These are phyloP conservation scores for Leucophenga maculata DNA, from an alignment of 2,888 invertebrate species.

Conservation along the genomic window DNA sequence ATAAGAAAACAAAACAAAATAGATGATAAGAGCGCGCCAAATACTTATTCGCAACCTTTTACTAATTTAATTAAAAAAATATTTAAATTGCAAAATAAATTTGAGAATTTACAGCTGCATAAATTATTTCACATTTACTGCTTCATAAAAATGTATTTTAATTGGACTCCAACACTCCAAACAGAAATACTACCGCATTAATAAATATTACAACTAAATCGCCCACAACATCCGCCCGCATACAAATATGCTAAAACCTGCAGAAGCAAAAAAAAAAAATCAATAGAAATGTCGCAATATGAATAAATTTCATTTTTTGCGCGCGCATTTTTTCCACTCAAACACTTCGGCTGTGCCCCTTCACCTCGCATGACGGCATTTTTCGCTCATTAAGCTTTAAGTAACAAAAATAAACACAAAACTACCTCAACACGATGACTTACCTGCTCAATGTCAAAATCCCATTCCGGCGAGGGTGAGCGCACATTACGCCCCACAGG, in stretches of 20 bases:
- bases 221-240: neutral
- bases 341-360: neutral
- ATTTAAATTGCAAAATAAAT: neutral
- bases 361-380: conserved; percentile 32
- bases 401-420: conserved; percentile 5
- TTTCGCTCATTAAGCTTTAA: neutral
- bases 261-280: conserved; percentile 39
- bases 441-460: conserved; percentile 72
- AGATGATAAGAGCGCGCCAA: neutral
- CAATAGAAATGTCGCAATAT: conserved; percentile 60
- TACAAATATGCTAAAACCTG: neutral
- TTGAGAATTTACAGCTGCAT: no score
- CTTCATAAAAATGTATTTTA: neutral
- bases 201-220: neutral
- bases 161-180: neutral
- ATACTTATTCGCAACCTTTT: neutral
- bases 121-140: no score
- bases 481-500: conserved; percentile 52
- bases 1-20: neutral
- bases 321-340: neutral
- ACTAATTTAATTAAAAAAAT: no score
- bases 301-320: neutral
- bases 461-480: conserved; percentile 73
- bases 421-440: conserved; percentile 38
- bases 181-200: neutral